Evolutionary conservation across 64 coral and sea anemone species (phyloP).

Genomic region (Stylophora pistillata): DNA sequence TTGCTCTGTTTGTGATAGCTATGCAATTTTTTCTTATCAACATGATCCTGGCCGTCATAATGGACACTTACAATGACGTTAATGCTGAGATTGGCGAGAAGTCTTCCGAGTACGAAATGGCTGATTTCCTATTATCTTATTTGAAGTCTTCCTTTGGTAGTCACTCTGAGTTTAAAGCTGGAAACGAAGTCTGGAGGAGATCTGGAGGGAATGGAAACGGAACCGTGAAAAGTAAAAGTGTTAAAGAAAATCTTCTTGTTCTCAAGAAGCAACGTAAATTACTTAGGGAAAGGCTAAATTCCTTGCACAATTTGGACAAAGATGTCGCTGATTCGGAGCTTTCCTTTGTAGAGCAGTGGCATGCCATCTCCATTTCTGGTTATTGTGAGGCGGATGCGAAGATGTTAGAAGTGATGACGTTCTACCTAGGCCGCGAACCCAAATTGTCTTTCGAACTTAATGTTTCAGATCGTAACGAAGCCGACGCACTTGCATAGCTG

Average conservation of each 20-base stretch:
- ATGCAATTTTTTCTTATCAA: constrained; percentile 82
- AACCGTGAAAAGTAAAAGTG: not conserved
- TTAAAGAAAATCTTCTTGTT: constrained; percentile 1
- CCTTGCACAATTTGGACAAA: not conserved
- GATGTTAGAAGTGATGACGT: not conserved
- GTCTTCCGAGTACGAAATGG: constrained; percentile 42
- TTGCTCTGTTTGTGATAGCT: constrained; percentile 40
- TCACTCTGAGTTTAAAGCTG: not conserved
- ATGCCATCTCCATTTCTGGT: not conserved
- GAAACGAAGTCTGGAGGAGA: constrained; percentile 11
- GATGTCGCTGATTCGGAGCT: not conserved
- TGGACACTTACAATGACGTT: constrained; percentile 64
- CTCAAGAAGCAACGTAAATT: constrained; percentile 6
- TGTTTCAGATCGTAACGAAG: not conserved
- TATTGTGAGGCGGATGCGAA: not conserved
- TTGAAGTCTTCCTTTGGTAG: constrained; percentile 38
- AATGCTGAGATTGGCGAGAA: constrained; percentile 25
- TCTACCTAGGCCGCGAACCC: not conserved
- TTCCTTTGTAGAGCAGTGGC: not conserved
- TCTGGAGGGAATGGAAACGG: not conserved
- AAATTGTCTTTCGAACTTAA: not conserved
- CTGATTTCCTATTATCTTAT: constrained; percentile 37
- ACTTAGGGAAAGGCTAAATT: not conserved
- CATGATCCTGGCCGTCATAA: constrained; percentile 74
- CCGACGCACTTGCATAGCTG: not conserved